phyloP scores from a whole-genome alignment of 2,113 vertebrate genomes.

The Rallus limicola region DNA sequence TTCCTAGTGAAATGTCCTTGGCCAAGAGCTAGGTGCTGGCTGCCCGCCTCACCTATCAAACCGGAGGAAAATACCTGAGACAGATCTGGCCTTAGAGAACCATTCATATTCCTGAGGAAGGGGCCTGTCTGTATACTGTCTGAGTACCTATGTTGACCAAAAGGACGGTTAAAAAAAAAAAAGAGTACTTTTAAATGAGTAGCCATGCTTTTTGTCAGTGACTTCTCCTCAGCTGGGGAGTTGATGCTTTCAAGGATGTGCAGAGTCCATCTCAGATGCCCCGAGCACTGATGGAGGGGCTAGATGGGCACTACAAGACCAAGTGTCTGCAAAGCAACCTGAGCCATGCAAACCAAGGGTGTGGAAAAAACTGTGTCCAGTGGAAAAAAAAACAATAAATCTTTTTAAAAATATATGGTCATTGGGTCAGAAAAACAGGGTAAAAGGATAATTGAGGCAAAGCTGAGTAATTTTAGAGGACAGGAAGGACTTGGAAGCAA shows the following conservation, averaged over 20 bases:
- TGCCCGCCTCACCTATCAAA: neutral
- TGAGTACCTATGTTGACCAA: neutral
- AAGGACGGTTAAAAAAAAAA: neutral
- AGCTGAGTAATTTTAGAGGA: neutral
- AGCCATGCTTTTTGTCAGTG: neutral
- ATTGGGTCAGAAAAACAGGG: neutral
- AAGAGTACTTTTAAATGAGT: neutral
- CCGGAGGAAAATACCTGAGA: neutral
- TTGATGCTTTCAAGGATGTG: neutral
- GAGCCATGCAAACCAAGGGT: neutral
- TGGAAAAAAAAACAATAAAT: neutral
- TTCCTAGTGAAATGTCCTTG: slow-evolving; percentile 27
- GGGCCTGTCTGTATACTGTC: neutral
- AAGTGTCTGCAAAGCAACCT: neutral
- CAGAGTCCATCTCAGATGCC: neutral
- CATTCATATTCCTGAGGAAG: neutral
- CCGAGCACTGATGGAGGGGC: neutral
- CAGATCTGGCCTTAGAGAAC: neutral
- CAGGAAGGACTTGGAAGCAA: neutral
- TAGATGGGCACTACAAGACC: neutral
- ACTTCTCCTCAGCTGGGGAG: neutral
- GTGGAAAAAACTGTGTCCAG: neutral
- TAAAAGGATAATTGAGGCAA: neutral
- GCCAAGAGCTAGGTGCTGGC: neutral
- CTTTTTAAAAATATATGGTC: neutral